phyloP scores from a whole-genome alignment of 2,113 vertebrate genomes.

The Oncorhynchus gorbuscha region DNA sequence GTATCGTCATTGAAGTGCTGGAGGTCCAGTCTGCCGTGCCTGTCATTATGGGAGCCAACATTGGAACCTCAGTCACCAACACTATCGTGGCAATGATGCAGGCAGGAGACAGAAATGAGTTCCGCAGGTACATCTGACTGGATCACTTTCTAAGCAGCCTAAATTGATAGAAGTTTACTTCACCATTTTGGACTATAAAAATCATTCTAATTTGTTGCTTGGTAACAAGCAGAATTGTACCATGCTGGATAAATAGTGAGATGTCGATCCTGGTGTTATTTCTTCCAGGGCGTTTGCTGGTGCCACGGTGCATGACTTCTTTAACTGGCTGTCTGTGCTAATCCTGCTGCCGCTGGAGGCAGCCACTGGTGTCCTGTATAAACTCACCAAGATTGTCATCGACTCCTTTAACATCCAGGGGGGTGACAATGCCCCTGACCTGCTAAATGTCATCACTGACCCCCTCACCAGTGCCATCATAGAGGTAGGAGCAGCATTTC shows the following conservation, averaged over 20 bases:
- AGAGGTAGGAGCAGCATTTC: conserved; percentile 71
- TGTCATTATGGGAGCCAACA: conserved; percentile 96
- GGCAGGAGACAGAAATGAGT: conserved; percentile 90
- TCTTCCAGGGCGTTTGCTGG: conserved; percentile 88
- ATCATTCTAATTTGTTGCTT: too few relatives aligned
- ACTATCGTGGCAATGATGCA: conserved; percentile 96
- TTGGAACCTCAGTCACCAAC: conserved; percentile 96
- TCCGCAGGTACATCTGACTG: conserved; percentile 82
- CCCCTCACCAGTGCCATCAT: conserved; percentile 91
- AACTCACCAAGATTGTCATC: conserved; percentile 80
- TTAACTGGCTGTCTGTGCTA: conserved; percentile 95
- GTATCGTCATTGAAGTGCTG: conserved; percentile 75
- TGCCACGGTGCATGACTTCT: conserved; percentile 95
- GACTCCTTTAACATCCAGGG: conserved; percentile 81
- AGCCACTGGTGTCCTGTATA: conserved; percentile 80
- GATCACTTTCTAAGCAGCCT: neutral
- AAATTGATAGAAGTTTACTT: too few relatives aligned
- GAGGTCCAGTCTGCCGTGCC: conserved; percentile 84
- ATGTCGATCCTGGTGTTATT: neutral
- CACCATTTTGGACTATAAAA: too few relatives aligned
- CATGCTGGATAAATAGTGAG: too few relatives aligned
- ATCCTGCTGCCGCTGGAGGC: conserved; percentile 87
- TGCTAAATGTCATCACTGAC: conserved; percentile 95
- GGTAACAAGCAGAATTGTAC: too few relatives aligned
- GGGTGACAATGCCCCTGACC: conserved; percentile 86